A percentile compares a stretch with the other conserved stretches of the same genome.
Conservation (phyloP, 2,797 vertebrate genomes). For the Macrochelys suwanniensis region DNA sequence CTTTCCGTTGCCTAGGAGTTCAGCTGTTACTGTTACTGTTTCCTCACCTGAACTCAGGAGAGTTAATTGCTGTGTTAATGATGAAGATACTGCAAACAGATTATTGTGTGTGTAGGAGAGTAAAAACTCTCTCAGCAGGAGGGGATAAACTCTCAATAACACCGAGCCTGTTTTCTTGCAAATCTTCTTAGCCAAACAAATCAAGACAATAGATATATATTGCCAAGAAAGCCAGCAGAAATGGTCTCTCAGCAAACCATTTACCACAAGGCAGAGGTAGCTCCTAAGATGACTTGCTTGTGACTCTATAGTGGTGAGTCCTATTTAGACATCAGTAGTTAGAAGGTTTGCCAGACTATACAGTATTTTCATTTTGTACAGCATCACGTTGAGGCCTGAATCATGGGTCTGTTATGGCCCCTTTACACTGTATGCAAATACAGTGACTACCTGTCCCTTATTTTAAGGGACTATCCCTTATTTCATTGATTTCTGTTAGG, state of each 20-base stretch:
- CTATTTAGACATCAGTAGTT: background rate
- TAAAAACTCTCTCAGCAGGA: rapidly evolving
- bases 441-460: background rate
- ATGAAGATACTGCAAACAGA: background rate
- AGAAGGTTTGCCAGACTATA: background rate
- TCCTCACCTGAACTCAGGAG: background rate
- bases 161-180: background rate
- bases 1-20: conserved; percentile 3
- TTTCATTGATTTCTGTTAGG: background rate
- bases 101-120: background rate
- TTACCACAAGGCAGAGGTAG: background rate
- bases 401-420: background rate
- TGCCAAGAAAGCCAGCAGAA: background rate
- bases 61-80: background rate
- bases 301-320: background rate
- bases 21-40: background rate
- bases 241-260: background rate
- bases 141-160: background rate
- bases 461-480: background rate
- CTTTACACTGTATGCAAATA: background rate
- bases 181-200: background rate
- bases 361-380: background rate
- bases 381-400: background rate
- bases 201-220: background rate
- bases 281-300: background rate